Base-by-base conservation (phyloP, 2,888 invertebrate genomes). In the Nematopogon swammerdamellus region DNA sequence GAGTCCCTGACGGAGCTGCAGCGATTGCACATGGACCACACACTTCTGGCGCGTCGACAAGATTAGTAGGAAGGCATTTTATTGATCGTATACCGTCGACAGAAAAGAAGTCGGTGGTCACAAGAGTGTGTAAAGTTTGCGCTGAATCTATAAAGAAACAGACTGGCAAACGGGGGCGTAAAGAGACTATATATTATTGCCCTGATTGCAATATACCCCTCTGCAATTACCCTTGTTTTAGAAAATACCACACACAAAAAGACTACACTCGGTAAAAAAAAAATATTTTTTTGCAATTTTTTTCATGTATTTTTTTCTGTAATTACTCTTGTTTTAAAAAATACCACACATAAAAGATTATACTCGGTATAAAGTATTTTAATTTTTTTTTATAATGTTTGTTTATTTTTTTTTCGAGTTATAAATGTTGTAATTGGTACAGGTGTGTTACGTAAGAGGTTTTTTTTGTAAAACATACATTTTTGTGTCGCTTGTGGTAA, bases 251-350 rank as follows among this genome's bases (percentile, higher is more conserved):
- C 44, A 52, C 48, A 3, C 17, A 46, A 14, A 52, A 46, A 46
- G 52, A 52, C 18, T 52, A 50, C 19, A 52, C 50, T 14, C 20
- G 19, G 14, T 48, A 48, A 48, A 48, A 52, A 48, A 17, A 49
- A 20, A 47, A 49, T 45, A 18, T 29, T 43, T 8, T 29, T 43
- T 50, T 46, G 48, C 20, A 44, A 43, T 25, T 16, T 25, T 19
- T 10, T 44, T 19, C 18, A 45, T 50, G 54, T 52, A 54, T 56
- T 54, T 54, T 51, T 52, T 47, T 52, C 44, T 47, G 16, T n/a
- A n/a, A n/a, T n/a, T n/a, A n/a, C n/a, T n/a, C n/a, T n/a, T n/a
- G n/a, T n/a, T n/a, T n/a, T n/a, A n/a, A n/a, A n/a, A n/a, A n/a
- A n/a, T n/a, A n/a, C n/a, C n/a, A n/a, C n/a, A n/a, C n/a, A n/a